These are phyloP conservation scores for Lampris megalopsis DNA, from an alignment of 2,113 vertebrate species.

Conservation along the genomic window DNA sequence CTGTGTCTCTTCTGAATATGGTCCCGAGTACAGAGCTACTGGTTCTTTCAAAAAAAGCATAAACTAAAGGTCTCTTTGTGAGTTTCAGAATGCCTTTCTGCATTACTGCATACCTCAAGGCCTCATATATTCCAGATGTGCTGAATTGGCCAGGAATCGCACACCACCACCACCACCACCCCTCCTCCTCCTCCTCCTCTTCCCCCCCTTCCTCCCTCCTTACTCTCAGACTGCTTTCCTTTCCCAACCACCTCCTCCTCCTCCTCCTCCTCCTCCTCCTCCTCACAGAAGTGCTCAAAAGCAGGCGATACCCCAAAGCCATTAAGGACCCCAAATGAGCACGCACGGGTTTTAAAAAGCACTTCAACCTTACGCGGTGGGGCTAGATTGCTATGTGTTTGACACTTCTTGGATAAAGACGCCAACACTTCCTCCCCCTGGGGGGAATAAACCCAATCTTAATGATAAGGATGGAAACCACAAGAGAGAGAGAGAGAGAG, in stretches of 20 bases:
- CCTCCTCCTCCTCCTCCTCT: constrained; percentile 4
- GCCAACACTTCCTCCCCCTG: constrained; percentile 18
- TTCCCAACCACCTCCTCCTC: constrained; percentile 34
- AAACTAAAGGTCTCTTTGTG: constrained; percentile 82
- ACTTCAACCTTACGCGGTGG: constrained; percentile 38
- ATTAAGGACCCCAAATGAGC: constrained; percentile 69
- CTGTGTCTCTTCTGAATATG: constrained; percentile 69
- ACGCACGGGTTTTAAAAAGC: constrained; percentile 41
- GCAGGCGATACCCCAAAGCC: constrained; percentile 69
- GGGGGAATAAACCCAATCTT: constrained; percentile 44
- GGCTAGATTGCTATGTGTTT: constrained; percentile 22
- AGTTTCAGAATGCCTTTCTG: constrained; percentile 81
- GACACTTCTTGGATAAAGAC: constrained; percentile 28
- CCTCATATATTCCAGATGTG: constrained; percentile 88
- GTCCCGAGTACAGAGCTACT: constrained; percentile 76
- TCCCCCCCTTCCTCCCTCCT: constrained; percentile 26
- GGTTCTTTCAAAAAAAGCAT: constrained; percentile 65
- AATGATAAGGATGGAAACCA: constrained; percentile 71
- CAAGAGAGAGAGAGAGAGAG: constrained; percentile 36
- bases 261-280: constrained; percentile 43
- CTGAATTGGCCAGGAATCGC: constrained; percentile 74
- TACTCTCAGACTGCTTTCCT: constrained; percentile 44
- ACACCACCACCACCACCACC: not conserved
- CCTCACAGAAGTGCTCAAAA: constrained; percentile 76
- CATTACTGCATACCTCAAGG: constrained; percentile 85